Percentiles rank a stretch among this genome's conserved stretches.
These are phyloP conservation scores for Metopolophium dirhodum DNA, from an alignment of 1,140 invertebrate genomes.

Conservation along the genomic window DNA sequence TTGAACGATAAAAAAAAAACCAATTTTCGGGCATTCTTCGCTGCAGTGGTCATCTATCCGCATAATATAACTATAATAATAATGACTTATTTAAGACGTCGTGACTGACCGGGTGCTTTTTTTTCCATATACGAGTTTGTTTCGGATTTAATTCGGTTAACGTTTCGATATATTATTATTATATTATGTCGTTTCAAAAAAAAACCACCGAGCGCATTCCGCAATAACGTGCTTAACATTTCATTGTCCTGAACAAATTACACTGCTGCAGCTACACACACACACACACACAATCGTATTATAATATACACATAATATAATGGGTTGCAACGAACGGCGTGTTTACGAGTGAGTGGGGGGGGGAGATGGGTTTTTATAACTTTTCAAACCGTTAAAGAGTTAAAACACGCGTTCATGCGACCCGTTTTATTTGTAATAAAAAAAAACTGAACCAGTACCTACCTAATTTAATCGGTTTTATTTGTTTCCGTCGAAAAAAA, in stretches of 20 bases:
- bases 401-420: slow-evolving; percentile 15
- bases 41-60: neutral
- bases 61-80: neutral
- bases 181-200: neutral
- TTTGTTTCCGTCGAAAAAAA: neutral
- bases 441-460: neutral
- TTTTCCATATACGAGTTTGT: neutral
- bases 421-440: slow-evolving; percentile 35
- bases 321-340: neutral
- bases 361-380: slow-evolving; percentile 15
- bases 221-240: slow-evolving; percentile 34
- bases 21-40: neutral
- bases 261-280: neutral
- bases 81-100: slow-evolving; percentile 11
- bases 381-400: slow-evolving; percentile 28
- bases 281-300: neutral
- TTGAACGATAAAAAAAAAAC: neutral
- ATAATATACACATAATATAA: neutral
- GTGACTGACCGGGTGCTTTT: neutral
- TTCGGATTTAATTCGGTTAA: neutral
- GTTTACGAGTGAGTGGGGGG: neutral
- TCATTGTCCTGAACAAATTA: slow-evolving; percentile 10
- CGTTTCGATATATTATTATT: neutral
- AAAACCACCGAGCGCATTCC: neutral
- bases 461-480: slow-evolving; percentile 28